These are phyloP conservation scores for Drosophila kokeensis DNA, from an alignment of 2,888 invertebrate species.

Conservation along the genomic window DNA sequence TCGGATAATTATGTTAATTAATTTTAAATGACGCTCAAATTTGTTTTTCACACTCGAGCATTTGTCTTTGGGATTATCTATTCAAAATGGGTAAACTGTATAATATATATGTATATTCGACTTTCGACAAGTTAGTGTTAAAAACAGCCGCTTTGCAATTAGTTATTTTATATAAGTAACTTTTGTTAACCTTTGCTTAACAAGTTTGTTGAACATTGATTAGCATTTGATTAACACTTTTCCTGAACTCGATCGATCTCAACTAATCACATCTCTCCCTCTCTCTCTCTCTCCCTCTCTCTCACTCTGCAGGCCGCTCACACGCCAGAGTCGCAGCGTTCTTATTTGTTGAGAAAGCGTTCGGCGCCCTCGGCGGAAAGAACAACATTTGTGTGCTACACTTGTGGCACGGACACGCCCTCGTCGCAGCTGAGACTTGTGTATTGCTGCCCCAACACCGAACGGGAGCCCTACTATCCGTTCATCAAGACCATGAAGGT, in stretches of 20 bases:
- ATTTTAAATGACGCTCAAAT: constrained; percentile 52
- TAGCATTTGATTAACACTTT: constrained; percentile 30
- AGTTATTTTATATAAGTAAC: not conserved
- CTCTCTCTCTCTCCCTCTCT: not conserved
- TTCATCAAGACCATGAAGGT: constrained; percentile 93
- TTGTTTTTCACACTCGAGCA: constrained; percentile 55
- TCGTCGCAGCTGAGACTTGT: constrained; percentile 92
- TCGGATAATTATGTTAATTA: constrained; percentile 37
- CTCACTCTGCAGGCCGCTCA: constrained; percentile 87
- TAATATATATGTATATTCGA: not conserved
- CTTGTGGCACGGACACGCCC: constrained; percentile 93
- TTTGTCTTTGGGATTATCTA: not conserved
- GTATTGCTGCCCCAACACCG: constrained; percentile 93
- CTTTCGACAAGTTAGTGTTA: not conserved
- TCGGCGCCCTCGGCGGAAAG: constrained; percentile 88
- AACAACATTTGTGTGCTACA: constrained; percentile 94
- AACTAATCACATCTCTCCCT: constrained; percentile 15
- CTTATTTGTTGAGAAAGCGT: constrained; percentile 92
- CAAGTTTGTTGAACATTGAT: constrained; percentile 22
- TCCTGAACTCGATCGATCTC: constrained; percentile 13
- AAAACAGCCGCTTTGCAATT: not conserved
- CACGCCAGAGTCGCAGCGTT: constrained; percentile 91
- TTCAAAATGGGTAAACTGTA: not conserved
- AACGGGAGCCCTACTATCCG: constrained; percentile 95
- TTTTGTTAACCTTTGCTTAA: constrained; percentile 8